phyloP scores from a whole-genome alignment of 2,888 invertebrate species.

The Diadegma fenestrale region DNA sequence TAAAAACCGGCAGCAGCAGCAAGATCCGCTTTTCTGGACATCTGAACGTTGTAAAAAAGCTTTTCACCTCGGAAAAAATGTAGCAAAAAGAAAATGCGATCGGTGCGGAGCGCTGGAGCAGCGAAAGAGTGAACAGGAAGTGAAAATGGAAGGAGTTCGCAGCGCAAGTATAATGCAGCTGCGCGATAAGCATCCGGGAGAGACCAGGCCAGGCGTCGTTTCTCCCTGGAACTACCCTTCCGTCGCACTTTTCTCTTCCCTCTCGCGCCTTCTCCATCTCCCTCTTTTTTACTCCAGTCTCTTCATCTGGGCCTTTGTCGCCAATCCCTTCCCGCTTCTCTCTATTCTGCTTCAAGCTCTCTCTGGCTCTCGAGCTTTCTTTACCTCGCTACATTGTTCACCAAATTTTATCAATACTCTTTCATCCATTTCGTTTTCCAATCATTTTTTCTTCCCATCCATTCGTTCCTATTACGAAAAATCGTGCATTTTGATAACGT shows the following conservation, averaged over 20 bases:
- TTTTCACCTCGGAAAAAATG: constrained; percentile 4
- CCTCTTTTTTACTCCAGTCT: constrained; percentile 24
- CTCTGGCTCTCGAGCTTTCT: constrained; percentile 48
- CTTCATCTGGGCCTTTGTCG: constrained; percentile 48
- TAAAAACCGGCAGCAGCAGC: neutral
- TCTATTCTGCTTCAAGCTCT: constrained; percentile 59
- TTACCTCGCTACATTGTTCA: constrained; percentile 17
- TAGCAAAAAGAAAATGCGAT: constrained; percentile 40
- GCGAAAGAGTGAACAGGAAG: constrained; percentile 59
- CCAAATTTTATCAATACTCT: constrained; percentile 34
- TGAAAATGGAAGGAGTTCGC: constrained; percentile 55
- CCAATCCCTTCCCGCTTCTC: constrained; percentile 46
- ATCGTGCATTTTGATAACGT: too few relatives aligned
- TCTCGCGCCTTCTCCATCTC: constrained; percentile 44
- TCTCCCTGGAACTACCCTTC: constrained; percentile 63
- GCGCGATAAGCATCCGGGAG: constrained; percentile 66
- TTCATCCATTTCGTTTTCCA: constrained; percentile 3
- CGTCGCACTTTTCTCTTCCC: constrained; percentile 46
- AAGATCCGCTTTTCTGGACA: neutral
- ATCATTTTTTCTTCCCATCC: too few relatives aligned
- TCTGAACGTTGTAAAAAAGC: neutral
- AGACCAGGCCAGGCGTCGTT: constrained; percentile 65
- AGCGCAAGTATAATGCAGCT: constrained; percentile 68
- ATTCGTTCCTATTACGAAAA: too few relatives aligned
- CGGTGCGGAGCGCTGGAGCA: constrained; percentile 2